Conservation (phyloP, 2,113 vertebrate species). For the Panthera tigris region DNA sequence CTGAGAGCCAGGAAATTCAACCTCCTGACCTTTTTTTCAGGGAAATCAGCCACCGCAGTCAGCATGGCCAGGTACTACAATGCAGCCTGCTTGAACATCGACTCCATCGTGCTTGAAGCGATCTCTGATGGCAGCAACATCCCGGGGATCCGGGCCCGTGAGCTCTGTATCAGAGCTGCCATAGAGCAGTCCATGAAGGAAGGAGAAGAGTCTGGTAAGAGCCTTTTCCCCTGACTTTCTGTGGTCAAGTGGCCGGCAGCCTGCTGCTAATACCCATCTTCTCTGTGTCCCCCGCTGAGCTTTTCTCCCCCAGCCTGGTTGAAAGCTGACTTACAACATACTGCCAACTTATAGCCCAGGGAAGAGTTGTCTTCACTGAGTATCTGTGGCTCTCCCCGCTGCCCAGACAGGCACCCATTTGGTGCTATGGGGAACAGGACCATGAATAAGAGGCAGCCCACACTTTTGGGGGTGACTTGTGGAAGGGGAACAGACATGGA, state of each 20-base stretch:
- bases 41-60: conserved; percentile 82
- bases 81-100: conserved; percentile 84
- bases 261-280: background rate
- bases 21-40: conserved; percentile 76
- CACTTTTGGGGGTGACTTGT: background rate
- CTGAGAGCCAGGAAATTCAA: background rate
- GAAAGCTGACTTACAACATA: background rate
- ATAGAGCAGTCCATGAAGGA: conserved; percentile 78
- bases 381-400: background rate
- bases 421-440: background rate
- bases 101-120: conserved; percentile 88
- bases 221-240: no score
- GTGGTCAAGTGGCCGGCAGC: background rate
- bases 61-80: conserved; percentile 86
- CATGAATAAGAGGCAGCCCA: background rate
- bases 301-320: background rate
- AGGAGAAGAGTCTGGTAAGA: conserved; percentile 83
- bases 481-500: background rate
- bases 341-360: background rate
- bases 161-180: conserved; percentile 85
- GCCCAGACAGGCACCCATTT: background rate
- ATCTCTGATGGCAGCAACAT: conserved; percentile 79
- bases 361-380: background rate
- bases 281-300: background rate
- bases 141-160: conserved; percentile 81